Percentiles rank a stretch among this genome's conserved stretches.
Evolutionary conservation across 1,140 invertebrate genomes (phyloP).

Genomic region (Drosophila kepulauana): DNA sequence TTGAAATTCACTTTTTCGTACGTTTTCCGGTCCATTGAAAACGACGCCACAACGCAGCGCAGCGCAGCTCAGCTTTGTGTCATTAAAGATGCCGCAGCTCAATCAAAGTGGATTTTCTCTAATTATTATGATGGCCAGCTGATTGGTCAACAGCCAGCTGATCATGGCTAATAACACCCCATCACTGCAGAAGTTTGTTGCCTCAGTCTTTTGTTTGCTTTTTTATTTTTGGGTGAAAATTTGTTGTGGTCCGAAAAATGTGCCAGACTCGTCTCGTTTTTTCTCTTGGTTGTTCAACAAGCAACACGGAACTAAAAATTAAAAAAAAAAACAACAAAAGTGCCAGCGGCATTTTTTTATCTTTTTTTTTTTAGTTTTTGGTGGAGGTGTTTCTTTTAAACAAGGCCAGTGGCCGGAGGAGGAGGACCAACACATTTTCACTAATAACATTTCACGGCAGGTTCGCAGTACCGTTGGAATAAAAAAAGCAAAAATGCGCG

Average conservation of each 20-base stretch:
- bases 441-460: constrained; percentile 35
- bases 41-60: constrained; percentile 51
- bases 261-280: constrained; percentile 6
- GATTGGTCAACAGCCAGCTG: constrained; percentile 21
- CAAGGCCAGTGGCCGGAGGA: constrained; percentile 11
- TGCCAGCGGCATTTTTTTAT: constrained; percentile 13
- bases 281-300: not conserved
- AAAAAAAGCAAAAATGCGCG: constrained; percentile 18
- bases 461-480: constrained; percentile 17
- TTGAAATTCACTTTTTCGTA: constrained; percentile 74
- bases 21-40: constrained; percentile 81
- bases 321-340: not conserved
- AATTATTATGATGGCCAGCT: constrained; percentile 66
- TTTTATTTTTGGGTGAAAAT: constrained; percentile 50
- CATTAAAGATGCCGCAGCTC: constrained; percentile 34
- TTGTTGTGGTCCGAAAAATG: constrained; percentile 20
- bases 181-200: constrained; percentile 58
- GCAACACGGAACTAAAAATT: constrained; percentile 57
- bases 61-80: constrained; percentile 43
- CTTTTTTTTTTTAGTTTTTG: constrained; percentile 19
- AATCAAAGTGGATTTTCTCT: constrained; percentile 62
- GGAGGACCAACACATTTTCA: constrained; percentile 32
- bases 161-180: constrained; percentile 23
- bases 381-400: constrained; percentile 7
- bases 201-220: constrained; percentile 74